phyloP scores from a whole-genome alignment of 2,113 vertebrate species.

The Girardinichthys multiradiatus region DNA sequence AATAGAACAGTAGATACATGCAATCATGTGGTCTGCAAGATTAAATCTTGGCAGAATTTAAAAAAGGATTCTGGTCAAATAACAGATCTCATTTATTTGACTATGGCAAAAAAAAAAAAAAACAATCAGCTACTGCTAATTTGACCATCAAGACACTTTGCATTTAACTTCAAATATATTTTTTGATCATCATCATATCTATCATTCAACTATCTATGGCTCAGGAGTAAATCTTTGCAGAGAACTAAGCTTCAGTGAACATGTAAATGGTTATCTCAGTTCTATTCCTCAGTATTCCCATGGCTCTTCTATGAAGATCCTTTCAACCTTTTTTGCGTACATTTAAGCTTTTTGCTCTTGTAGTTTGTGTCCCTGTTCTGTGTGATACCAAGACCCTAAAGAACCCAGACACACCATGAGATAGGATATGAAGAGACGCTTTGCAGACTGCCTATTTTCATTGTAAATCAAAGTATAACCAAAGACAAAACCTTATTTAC shows the following conservation, averaged over 20 bases:
- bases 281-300: slow-evolving; percentile 7
- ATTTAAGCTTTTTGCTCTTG: slow-evolving; percentile 18
- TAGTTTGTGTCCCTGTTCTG: slow-evolving; percentile 1
- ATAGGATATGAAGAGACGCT: background rate
- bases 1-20: slow-evolving; percentile 26
- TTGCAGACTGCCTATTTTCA: slow-evolving; percentile 8
- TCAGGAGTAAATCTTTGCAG: slow-evolving; percentile 28
- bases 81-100: slow-evolving; percentile 17
- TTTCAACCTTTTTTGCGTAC: background rate
- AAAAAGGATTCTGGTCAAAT: slow-evolving; percentile 13
- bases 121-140: slow-evolving; percentile 25
- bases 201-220: background rate
- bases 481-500: background rate
- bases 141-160: slow-evolving; percentile 10
- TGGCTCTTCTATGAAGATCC: background rate
- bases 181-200: background rate
- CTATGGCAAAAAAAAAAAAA: slow-evolving; percentile 21
- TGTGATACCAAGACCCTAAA: slow-evolving; percentile 6
- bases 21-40: background rate
- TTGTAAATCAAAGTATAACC: slow-evolving; percentile 10
- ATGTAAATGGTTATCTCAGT: slow-evolving; percentile 2
- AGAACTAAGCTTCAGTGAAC: slow-evolving; percentile 16
- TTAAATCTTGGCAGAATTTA: slow-evolving; percentile 9
- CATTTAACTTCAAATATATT: background rate
- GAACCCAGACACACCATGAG: slow-evolving; percentile 2